phyloP scores from a whole-genome alignment of 1,140 invertebrate genomes.

The Maconellicoccus hirsutus region DNA sequence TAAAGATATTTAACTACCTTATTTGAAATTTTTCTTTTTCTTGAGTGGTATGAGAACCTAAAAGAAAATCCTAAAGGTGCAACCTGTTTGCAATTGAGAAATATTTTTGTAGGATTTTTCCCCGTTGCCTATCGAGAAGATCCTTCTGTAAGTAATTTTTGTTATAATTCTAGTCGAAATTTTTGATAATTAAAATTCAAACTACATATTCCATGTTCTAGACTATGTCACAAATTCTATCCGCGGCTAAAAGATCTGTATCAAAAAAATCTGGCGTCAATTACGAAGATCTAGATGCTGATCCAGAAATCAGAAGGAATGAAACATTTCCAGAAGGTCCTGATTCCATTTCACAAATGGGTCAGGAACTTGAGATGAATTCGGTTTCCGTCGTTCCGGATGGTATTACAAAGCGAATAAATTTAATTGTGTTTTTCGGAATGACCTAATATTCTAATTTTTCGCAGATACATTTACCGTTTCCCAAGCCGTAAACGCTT shows the following conservation, averaged over 20 bases:
- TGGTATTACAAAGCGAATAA: slow-evolving; percentile 48
- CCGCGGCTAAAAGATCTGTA: slow-evolving; percentile 24
- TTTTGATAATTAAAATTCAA: too few relatives aligned
- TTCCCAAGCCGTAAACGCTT: slow-evolving; percentile 85
- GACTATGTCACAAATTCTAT: slow-evolving; percentile 25
- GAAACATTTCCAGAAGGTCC: neutral
- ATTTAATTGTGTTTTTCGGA: neutral
- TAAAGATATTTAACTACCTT: too few relatives aligned
- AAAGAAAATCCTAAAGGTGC: too few relatives aligned
- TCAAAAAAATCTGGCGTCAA: slow-evolving; percentile 19
- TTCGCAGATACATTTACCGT: slow-evolving; percentile 82
- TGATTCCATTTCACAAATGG: slow-evolving; percentile 29
- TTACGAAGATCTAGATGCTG: slow-evolving; percentile 29
- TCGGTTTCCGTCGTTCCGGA: slow-evolving; percentile 69
- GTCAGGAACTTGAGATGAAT: slow-evolving; percentile 61
- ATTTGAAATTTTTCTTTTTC: too few relatives aligned
- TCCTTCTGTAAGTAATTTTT: too few relatives aligned
- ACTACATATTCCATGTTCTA: neutral
- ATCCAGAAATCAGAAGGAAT: neutral
- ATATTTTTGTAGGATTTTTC: too few relatives aligned
- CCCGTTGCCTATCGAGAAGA: too few relatives aligned
- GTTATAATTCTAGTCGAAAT: too few relatives aligned
- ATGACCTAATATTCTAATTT: slow-evolving; percentile 12
- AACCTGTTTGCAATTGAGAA: too few relatives aligned
- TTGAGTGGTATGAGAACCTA: too few relatives aligned